Base-by-base conservation (phyloP, 2,113 vertebrate genomes). In the Toxotes jaculatrix region DNA sequence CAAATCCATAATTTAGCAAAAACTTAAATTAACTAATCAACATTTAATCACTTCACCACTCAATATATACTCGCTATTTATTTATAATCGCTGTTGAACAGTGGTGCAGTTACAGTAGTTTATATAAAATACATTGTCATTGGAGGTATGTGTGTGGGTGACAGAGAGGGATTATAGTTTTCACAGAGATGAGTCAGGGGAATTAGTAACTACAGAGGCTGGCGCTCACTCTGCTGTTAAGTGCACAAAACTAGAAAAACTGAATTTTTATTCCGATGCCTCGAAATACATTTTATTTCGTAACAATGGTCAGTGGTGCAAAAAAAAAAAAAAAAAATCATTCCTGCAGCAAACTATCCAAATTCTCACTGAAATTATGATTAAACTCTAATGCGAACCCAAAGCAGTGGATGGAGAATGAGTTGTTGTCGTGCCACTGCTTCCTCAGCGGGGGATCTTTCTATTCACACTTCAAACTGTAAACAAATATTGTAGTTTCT, bases 361-460 rank as follows among this genome's bases (percentile, higher is more conserved):
- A 81, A 77, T 53, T 40, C 32, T 0, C 5, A 66, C 66, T 71
- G 27, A 70, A 73, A 79, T 82, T 36, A 27, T 55, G 66, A 61
- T 17, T 80, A 67, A 31, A 23, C 43, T 71, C 5, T 40, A 57
- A 66, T 55, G 14, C 61, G 61, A 66, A 66, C 8, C n/a, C 32
- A 40, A 12, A 74, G 64, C 67, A 49, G 40, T 42, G 32, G 32
- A 47, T 42, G 71, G 31, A 62, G 47, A 51, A 56, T 47, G 4
- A 36, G 1, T 67, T 62, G 27, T 27, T 27, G 1, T 19, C 3
- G 40, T 38, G 64, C 16, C 47, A 23, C n/a, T 53, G 36, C 47
- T 45, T 43, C 61, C 86, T 27, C 78, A 63, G 69, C 51, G 40
- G 77, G 31, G 31, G 3, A 32, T 74, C 42, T 60, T 59, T 14